Evolutionary conservation across 2,113 vertebrate genomes (phyloP).

Genomic region (Erythrocercus mccallii): DNA sequence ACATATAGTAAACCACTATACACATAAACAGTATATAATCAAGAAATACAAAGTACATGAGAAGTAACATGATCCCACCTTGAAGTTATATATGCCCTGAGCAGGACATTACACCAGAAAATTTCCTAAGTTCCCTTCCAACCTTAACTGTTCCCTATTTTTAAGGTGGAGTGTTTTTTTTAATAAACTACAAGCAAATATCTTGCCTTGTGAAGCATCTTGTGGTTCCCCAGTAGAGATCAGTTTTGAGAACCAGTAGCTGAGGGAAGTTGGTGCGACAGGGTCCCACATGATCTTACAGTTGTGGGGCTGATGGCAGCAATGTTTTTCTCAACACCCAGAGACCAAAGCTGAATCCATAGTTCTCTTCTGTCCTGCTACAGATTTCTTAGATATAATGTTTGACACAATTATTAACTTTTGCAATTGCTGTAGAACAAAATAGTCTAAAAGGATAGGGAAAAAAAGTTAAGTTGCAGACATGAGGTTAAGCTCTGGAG

Average conservation of each 20-base stretch:
- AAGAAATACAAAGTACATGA: neutral
- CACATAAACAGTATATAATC: neutral
- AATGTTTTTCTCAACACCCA: neutral
- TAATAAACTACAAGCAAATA: neutral
- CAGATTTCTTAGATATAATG: neutral
- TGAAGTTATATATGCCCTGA: neutral
- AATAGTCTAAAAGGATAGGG: neutral
- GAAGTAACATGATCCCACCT: neutral
- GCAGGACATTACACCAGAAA: neutral
- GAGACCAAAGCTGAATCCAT: neutral
- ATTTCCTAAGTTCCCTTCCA: neutral
- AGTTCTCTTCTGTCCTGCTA: neutral
- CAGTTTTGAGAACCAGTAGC: neutral
- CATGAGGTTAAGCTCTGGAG: neutral
- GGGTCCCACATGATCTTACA: neutral
- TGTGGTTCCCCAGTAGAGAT: neutral
- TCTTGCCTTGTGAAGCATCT: neutral
- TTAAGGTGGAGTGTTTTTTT: accelerated
- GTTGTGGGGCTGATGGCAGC: neutral
- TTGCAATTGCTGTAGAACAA: neutral
- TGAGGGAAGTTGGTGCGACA: neutral
- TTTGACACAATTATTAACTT: neutral
- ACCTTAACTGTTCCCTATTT: neutral
- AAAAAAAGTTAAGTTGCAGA: neutral
- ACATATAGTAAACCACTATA: neutral